Conservation (phyloP, 1,140 invertebrate genomes). For the Manduca sexta region DNA sequence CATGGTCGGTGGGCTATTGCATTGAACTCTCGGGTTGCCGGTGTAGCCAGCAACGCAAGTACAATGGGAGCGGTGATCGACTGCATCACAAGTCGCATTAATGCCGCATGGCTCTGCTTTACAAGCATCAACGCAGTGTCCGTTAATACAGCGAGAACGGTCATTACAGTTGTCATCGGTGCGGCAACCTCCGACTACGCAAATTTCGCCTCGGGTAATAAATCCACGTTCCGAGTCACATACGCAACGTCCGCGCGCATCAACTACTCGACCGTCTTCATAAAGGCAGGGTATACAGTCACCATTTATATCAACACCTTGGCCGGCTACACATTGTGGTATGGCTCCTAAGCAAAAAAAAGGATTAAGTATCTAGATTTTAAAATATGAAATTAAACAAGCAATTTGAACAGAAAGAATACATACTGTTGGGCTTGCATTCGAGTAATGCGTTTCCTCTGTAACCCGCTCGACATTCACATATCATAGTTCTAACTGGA, state of each 20-base stretch:
- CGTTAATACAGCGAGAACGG: conserved; percentile 81
- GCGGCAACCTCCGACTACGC: conserved; percentile 84
- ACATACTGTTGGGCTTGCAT: conserved; percentile 79
- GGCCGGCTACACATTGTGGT: conserved; percentile 68
- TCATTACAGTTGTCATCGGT: conserved; percentile 85
- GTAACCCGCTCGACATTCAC: conserved; percentile 89
- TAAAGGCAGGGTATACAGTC: conserved; percentile 83
- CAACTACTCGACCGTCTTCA: conserved; percentile 82
- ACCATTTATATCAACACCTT: conserved; percentile 83
- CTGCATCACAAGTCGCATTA: conserved; percentile 86
- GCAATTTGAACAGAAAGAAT: background rate
- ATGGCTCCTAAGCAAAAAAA: conserved; percentile 60
- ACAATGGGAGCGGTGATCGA: conserved; percentile 85
- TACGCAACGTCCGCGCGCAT: conserved; percentile 84
- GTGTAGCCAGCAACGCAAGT: conserved; percentile 81
- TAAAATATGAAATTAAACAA: conserved; percentile 3
- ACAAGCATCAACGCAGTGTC: conserved; percentile 86
- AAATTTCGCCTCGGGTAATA: conserved; percentile 84
- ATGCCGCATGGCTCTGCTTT: conserved; percentile 78
- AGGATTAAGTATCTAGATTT: conserved; percentile 1
- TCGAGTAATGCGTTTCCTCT: conserved; percentile 85
- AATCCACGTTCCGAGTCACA: conserved; percentile 85
- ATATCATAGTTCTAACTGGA: conserved; percentile 91
- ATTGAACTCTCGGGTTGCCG: conserved; percentile 80
- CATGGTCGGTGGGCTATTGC: conserved; percentile 66